Evolutionary conservation across 2,888 invertebrate species (phyloP), one percentile per base, ranked within the genome.

Genomic region (Acleris sparsana): DNA sequence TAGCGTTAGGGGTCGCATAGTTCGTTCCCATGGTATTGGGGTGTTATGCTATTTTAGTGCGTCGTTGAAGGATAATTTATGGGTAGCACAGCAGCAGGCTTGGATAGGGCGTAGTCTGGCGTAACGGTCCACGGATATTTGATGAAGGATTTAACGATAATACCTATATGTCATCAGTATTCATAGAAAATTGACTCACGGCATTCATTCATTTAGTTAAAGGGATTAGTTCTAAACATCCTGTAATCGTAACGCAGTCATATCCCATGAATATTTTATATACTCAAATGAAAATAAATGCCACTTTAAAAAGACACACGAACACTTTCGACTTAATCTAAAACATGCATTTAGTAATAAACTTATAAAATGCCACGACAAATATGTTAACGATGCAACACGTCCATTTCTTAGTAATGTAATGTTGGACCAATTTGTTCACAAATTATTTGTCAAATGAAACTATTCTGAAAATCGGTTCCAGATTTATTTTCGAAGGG

Each of bases 1-100:
- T 88, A 88, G 86, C 86, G 79, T 78, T 75, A 77, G 83, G 80
- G 80, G 77, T 76, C 69, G 76, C 71, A 69, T 71, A 78, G 79
- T 74, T 76, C 39, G 89, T 92, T 92, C 91, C 89, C 92, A 92
- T 89, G 90, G 80, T 73, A 77, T 85, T 84, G 85, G 91, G 90
- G 91, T 89, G 92, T 85, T 87, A 88, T 88, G 92, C 92, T 92
- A 92, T 92, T 92, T 92, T 88, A 86, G 89, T 88, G 83, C 79
- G 86, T 87, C 86, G 87, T 87, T 87, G 80, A 75, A 72, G 81
- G 80, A 86, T 89, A 89, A 92, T 92, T 92, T 92, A 92, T 87
- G 87, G 79, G 78, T 83, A 79, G 88, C 87, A 83, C 64, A 51
- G 43, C 60, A 55, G 49, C 55, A 56, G 61, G 46, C 83, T 82